Conservation (phyloP, 2,888 invertebrate genomes). For the Dysmachus trigonus region DNA sequence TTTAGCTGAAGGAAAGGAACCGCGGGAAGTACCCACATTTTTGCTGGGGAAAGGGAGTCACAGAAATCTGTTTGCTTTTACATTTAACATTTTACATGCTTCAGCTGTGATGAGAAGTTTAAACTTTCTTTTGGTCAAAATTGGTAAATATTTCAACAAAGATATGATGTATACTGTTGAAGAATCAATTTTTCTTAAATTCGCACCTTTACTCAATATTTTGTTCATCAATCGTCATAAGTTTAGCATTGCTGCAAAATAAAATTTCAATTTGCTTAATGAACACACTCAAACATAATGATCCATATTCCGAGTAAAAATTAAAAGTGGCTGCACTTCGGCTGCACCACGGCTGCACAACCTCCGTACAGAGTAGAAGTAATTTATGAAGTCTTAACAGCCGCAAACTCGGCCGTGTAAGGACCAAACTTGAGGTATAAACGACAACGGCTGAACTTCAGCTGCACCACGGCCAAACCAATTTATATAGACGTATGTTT, state of each 20-base stretch:
- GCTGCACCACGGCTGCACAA: too few species aligned
- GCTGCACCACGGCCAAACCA: too few species aligned
- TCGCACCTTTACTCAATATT: not conserved
- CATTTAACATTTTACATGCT: not conserved
- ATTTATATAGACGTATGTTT: too few species aligned
- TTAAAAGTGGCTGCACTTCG: too few species aligned
- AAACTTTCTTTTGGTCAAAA: not conserved
- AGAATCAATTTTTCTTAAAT: not conserved
- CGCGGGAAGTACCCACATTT: not conserved
- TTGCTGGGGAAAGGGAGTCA: not conserved
- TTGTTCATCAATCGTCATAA: not conserved
- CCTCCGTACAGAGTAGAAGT: too few species aligned
- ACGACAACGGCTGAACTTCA: too few species aligned
- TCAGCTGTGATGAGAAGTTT: not conserved
- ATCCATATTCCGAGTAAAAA: too few species aligned
- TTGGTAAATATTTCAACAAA: not conserved
- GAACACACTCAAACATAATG: too few species aligned
- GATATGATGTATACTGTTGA: not conserved
- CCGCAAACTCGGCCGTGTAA: too few species aligned
- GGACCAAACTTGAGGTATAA: too few species aligned
- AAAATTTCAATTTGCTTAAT: too few species aligned
- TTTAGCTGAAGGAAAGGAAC: not conserved
- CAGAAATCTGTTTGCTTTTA: not conserved
- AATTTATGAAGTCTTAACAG: too few species aligned
- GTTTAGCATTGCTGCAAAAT: not conserved